Evolutionary conservation across 2,113 vertebrate genomes (phyloP).

Genomic region (Mus musculus): GRCm39 chr9:75936501-75937000

Average conservation of each 20-base stretch:
- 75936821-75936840: slow-evolving; percentile 66
- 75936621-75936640: background rate
- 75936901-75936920: slow-evolving; percentile 68
- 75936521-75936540: background rate
- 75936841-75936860: slow-evolving; percentile 57
- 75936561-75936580: background rate
- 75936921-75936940: slow-evolving; percentile 74
- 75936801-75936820: slow-evolving; percentile 65
- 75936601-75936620: background rate
- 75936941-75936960: slow-evolving; percentile 62
- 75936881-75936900: slow-evolving; percentile 74
- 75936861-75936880: slow-evolving; percentile 73
- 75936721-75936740: slow-evolving; percentile 42
- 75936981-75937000: slow-evolving; percentile 75
- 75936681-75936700: background rate
- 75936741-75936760: slow-evolving; percentile 59
- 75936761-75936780: slow-evolving; percentile 54
- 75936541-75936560: background rate
- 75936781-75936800: slow-evolving; percentile 52
- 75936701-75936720: slow-evolving; percentile 45
- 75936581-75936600: background rate
- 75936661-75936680: background rate
- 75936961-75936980: slow-evolving; percentile 71
- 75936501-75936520: background rate
- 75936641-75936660: background rate